phyloP scores from a whole-genome alignment of 2,797 vertebrate species.

The Liparis tanakae region DNA sequence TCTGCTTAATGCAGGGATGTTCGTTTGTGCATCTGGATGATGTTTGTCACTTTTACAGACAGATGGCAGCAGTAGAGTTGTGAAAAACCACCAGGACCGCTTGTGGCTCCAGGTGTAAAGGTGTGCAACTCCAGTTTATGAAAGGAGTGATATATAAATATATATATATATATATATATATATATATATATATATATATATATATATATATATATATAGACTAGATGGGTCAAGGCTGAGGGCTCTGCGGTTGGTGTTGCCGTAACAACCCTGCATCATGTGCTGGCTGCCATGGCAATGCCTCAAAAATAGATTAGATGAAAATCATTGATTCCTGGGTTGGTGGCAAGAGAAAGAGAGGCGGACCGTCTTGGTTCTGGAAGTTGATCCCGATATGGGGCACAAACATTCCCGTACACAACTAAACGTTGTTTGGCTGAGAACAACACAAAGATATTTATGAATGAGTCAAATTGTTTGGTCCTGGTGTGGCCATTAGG shows the following conservation, averaged over 20 bases:
- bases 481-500: neutral
- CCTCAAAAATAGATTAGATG: conserved; percentile 56
- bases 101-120: conserved; percentile 8
- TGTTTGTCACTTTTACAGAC: conserved; percentile 11
- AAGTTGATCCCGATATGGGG: conserved; percentile 12
- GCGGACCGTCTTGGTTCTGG: conserved; percentile 4
- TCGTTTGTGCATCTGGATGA: conserved; percentile 6
- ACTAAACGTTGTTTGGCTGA: neutral
- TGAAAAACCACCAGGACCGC: conserved; percentile 13
- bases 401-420: neutral
- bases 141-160: neutral
- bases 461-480: neutral
- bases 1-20: conserved; percentile 14
- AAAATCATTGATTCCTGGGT: conserved; percentile 39
- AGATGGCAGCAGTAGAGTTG: neutral
- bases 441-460: neutral
- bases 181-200: too few relatives aligned
- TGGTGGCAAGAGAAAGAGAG: conserved; percentile 16
- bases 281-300: conserved; percentile 69
- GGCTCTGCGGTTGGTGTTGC: conserved; percentile 61
- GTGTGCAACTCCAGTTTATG: neutral
- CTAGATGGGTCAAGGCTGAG: conserved; percentile 61
- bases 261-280: conserved; percentile 64
- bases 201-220: neutral
- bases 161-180: neutral